Base-by-base conservation (phyloP, 2,888 invertebrate species). In the Junonia oenone region DNA sequence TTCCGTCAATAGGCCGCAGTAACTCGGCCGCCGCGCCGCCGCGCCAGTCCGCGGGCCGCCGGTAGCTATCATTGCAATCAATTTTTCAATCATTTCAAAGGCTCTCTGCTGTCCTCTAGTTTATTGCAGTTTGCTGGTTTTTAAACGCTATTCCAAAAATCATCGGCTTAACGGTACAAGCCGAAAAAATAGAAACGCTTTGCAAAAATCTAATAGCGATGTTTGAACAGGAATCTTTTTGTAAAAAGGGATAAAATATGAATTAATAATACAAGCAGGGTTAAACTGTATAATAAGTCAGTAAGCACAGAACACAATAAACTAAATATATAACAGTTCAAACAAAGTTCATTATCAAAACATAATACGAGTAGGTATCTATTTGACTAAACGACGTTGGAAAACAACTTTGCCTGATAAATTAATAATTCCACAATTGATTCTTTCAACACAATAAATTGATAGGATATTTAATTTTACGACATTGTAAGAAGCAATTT, bases 41-140 rank as follows among this genome's bases (percentile, higher is more conserved):
- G 68, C 65, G 66, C 68, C 73, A 71, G 68, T 69, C 70, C 64
- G 54, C 54, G 60, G n/a, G 61, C 58, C 65, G 63, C 66, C 63
- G 67, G 66, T 69, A 71, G 71, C 76, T 78, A 78, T 81, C 73
- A 81, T 71, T 72, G 68, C 82, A 80, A 82, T 81, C 81, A 79
- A 73, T 72, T 78, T 75, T 78, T 72, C 79, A 81, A 81, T 81
- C 78, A 81, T 71, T 78, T 75, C 69, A 75, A 69, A 70, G 67
- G 72, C 68, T 65, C 68, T 68, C 38, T 40, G 15, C 17, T 31
- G 15, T 37, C 27, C 52, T 33, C 17, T 47, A 31, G 46, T 38
- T 53, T 37, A 38, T 45, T 46, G 46, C 47, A 26, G 31, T n/a
- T n/a, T n/a, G n/a, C 19, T 19, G 38, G 11, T 40, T 38, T 40